phyloP scores from a whole-genome alignment of 2,797 vertebrate species.

The Chloroceryle amazona region DNA sequence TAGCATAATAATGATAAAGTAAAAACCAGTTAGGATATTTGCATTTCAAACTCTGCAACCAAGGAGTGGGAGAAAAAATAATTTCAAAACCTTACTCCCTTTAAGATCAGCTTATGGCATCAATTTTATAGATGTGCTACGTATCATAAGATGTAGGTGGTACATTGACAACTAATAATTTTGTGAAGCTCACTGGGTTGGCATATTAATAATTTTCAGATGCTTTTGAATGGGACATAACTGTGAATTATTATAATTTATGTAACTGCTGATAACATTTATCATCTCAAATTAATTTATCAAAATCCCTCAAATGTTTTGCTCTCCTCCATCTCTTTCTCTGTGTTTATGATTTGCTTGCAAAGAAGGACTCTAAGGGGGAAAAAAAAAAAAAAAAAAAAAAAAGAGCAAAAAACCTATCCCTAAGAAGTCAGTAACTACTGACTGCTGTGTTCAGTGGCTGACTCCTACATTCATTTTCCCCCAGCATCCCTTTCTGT shows the following conservation, averaged over 20 bases:
- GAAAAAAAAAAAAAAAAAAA: neutral
- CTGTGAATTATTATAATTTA: neutral
- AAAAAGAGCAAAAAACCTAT: neutral
- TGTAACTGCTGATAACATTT: neutral
- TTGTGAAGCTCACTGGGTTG: neutral
- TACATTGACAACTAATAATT: neutral
- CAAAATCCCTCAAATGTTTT: neutral
- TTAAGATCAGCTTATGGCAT: slow-evolving; percentile 1
- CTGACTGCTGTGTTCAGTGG: neutral
- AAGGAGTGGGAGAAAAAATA: neutral
- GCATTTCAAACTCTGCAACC: neutral
- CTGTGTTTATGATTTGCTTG: neutral
- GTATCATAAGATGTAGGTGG: neutral
- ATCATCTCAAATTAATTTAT: slow-evolving; percentile 36
- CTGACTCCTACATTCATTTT: neutral
- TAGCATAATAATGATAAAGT: neutral
- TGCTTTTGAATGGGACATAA: neutral
- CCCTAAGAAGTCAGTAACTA: neutral
- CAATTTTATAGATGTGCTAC: neutral
- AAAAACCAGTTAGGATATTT: neutral
- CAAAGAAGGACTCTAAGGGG: neutral
- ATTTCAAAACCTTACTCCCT: neutral
- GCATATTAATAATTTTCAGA: neutral
- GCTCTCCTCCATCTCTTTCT: neutral
- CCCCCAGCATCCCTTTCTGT: too few relatives aligned